Base-by-base conservation (phyloP, 2,888 invertebrate genomes). In the Amorpha juglandis region DNA sequence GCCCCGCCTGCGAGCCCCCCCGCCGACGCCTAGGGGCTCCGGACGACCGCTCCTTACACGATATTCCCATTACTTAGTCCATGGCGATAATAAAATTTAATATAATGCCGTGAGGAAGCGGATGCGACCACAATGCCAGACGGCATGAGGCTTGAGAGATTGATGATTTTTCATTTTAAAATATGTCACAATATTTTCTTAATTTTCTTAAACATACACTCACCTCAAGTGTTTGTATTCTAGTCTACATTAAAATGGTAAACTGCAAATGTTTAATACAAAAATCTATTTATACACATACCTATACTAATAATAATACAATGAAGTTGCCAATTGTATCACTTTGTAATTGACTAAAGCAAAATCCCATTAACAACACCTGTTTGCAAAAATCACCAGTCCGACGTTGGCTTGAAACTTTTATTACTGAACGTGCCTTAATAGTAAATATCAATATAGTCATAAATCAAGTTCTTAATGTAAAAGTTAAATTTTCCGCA, bases 41-140 rank as follows among this genome's bases (percentile, higher is more conserved):
- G 88, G 88, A 86, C 89, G 87, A 86, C 82, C 90, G 88, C 90
- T 92, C 91, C 94, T 94, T 94, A 94, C 94, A 94, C 92, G 93
- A 92, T 91, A 94, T 93, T 93, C 93, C 91, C 93, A 94, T 93
- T 93, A 93, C 92, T 93, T 92, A 92, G 93, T 93, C 92, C 92
- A 88, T 88, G 86, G 88, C 86, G 84, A 92, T 93, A 93, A 93
- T 94, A 94, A 93, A 93, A 94, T 94, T 93, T 93, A 92, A 93
- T 93, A 93, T 91, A 92, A 92, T 87, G 86, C 86, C 80, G 78
- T 78, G 83, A 90, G 88, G 86, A 88, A 87, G 82, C 90, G 88
- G 90, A 90, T 87, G 89, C 85, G 82, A 80, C 87, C 87, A 84
- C 88, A 87, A 82, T 82, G 82, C 80, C 79, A 81, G 82, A 80